Conservation (phyloP, 1,140 invertebrate genomes). For the Drepana arcuata region DNA sequence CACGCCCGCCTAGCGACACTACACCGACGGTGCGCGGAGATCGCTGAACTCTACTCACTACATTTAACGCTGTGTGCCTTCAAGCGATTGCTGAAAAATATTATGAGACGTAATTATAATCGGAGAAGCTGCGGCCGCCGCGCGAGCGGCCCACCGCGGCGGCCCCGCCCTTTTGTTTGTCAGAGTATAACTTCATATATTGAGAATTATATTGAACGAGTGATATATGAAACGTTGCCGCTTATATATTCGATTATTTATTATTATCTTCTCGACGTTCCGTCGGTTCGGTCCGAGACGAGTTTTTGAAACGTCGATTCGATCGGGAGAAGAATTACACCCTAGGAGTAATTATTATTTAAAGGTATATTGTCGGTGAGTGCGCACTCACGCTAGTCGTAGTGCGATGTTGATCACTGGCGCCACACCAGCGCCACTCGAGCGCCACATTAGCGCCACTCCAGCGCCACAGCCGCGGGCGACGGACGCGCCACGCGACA, state of each 20-base stretch:
- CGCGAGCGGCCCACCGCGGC: constrained; percentile 44
- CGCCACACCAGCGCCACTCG: constrained; percentile 14
- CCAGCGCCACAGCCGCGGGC: not conserved
- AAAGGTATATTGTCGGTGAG: constrained; percentile 51
- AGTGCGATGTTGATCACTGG: constrained; percentile 68
- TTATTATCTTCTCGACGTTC: constrained; percentile 63
- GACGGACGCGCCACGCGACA: constrained; percentile 12
- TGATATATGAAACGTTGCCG: constrained; percentile 71
- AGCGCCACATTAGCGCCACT: constrained; percentile 11
- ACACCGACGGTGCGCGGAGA: constrained; percentile 38
- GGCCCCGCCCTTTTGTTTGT: constrained; percentile 50
- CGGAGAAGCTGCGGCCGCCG: constrained; percentile 52
- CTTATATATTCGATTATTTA: constrained; percentile 66
- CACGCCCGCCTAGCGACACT: constrained; percentile 82
- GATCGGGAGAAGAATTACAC: constrained; percentile 70
- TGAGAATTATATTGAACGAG: constrained; percentile 68
- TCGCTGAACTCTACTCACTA: constrained; percentile 59
- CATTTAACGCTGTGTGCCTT: constrained; percentile 71
- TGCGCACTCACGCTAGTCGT: constrained; percentile 53
- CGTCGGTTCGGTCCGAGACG: constrained; percentile 68
- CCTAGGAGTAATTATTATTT: constrained; percentile 68
- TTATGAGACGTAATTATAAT: constrained; percentile 56
- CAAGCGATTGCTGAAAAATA: constrained; percentile 65
- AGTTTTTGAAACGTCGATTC: constrained; percentile 67
- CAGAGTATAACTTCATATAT: constrained; percentile 70